Conservation (phyloP, 2,888 invertebrate species). For the Prostheceraeus crozeri region DNA sequence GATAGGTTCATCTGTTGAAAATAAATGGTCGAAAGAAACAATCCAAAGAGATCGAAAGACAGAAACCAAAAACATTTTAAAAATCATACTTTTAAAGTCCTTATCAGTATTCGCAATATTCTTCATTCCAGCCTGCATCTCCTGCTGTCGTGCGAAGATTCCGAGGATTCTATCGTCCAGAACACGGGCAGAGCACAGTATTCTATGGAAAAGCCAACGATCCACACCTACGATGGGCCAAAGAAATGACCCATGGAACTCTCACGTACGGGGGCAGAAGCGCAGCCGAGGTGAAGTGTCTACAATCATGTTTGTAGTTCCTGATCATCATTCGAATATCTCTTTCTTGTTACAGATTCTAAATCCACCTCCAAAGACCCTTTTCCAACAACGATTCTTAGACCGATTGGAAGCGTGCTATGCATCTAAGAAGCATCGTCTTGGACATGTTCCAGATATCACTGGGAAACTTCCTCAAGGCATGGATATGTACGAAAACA, state of each 20-base stretch:
- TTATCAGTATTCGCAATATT: too few species aligned
- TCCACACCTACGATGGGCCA: slow-evolving; percentile 17
- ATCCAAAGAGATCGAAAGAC: too few species aligned
- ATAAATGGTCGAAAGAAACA: too few species aligned
- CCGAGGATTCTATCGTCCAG: neutral
- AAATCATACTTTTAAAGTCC: too few species aligned
- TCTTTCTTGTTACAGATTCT: too few species aligned
- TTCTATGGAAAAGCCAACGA: slow-evolving; percentile 7
- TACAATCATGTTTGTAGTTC: too few species aligned
- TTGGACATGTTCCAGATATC: slow-evolving; percentile 43
- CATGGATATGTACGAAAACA: slow-evolving; percentile 26
- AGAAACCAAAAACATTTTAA: too few species aligned
- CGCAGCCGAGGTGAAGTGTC: too few species aligned
- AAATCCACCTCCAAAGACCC: slow-evolving; percentile 50
- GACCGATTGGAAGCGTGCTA: slow-evolving; percentile 50
- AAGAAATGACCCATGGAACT: slow-evolving; percentile 26
- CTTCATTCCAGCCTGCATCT: neutral
- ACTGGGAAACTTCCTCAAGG: neutral
- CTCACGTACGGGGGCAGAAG: too few species aligned
- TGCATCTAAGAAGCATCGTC: slow-evolving; percentile 47
- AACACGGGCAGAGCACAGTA: neutral
- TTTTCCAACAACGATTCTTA: slow-evolving; percentile 47
- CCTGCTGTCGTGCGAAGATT: neutral
- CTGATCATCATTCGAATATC: too few species aligned
- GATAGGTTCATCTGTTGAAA: too few species aligned